These are phyloP conservation scores for Champsocephalus gunnari DNA, from an alignment of 2,797 vertebrate species.

Conservation along the genomic window DNA sequence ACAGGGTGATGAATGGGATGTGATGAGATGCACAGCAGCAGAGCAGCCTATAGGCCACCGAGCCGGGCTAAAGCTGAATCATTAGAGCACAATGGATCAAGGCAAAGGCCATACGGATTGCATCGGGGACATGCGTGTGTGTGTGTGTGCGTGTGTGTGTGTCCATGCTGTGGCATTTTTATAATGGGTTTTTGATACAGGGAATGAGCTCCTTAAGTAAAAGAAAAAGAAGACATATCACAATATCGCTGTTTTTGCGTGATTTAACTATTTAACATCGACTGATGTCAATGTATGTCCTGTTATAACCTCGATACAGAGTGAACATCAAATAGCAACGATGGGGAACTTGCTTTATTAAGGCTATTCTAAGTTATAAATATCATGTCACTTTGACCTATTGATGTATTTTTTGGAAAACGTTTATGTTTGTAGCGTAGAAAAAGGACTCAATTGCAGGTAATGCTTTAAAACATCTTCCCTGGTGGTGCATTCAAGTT, in stretches of 20 bases:
- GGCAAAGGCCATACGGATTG: constrained; percentile 70
- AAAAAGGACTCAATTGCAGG: not conserved
- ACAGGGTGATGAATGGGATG: constrained; percentile 73
- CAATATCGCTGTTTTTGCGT: not conserved
- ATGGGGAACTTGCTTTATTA: not conserved
- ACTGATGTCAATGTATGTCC: not conserved
- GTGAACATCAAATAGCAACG: not conserved
- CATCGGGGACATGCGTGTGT: constrained; percentile 38
- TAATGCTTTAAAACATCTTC: not conserved
- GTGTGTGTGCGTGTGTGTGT: constrained; percentile 14
- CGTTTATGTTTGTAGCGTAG: not conserved
- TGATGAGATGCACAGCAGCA: constrained; percentile 79
- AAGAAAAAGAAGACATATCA: not conserved
- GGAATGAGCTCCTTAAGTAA: not conserved
- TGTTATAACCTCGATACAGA: not conserved
- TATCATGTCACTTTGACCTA: not conserved
- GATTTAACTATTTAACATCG: not conserved
- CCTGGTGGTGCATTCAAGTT: too few relatives aligned
- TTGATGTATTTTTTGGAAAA: not conserved
- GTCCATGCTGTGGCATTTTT: constrained; percentile 6
- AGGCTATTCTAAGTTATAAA: not conserved
- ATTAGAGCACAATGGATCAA: constrained; percentile 68
- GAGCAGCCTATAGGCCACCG: constrained; percentile 56
- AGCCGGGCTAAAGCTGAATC: constrained; percentile 63
- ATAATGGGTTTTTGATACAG: not conserved